A percentile compares a stretch with the other conserved stretches of the same genome.
phyloP scores from a whole-genome alignment of 2,888 invertebrate species.

The Baccha elongata region DNA sequence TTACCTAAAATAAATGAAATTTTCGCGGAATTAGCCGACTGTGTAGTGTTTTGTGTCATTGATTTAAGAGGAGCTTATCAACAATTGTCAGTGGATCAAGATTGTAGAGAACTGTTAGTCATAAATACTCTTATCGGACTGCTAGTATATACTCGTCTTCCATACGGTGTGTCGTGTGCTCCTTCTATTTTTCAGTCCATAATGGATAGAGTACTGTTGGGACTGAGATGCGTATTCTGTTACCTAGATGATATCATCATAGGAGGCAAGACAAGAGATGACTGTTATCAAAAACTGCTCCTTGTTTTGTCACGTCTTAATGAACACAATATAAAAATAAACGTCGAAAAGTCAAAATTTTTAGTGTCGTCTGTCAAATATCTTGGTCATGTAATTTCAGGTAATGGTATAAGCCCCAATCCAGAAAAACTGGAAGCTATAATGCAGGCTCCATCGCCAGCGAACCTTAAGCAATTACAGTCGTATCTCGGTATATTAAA shows the following conservation, averaged over 20 bases:
- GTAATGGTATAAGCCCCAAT: constrained; percentile 47
- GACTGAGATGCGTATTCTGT: constrained; percentile 19
- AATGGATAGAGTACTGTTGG: constrained; percentile 17
- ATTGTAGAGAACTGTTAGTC: constrained; percentile 7
- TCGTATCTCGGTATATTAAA: constrained; percentile 46
- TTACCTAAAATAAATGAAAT: constrained; percentile 12
- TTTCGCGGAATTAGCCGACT: too few species aligned
- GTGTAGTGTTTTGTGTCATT: too few species aligned
- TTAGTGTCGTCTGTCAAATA: constrained; percentile 32
- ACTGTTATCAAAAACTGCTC: neutral
- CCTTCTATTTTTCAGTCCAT: constrained; percentile 20
- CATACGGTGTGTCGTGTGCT: constrained; percentile 6
- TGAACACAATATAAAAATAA: neutral
- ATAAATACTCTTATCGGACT: constrained; percentile 11
- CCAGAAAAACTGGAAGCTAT: constrained; percentile 57
- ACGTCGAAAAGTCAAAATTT: constrained; percentile 50
- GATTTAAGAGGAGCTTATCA: too few species aligned
- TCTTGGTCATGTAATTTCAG: constrained; percentile 51
- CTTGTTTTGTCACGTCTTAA: neutral
- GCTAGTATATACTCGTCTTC: constrained; percentile 13
- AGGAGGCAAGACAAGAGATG: constrained; percentile 10
- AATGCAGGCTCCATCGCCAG: constrained; percentile 6
- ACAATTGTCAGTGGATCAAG: neutral
- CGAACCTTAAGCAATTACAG: neutral
- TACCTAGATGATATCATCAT: constrained; percentile 62